phyloP scores from a whole-genome alignment of 2,797 vertebrate genomes.

The Pangasius mekongensis region DNA sequence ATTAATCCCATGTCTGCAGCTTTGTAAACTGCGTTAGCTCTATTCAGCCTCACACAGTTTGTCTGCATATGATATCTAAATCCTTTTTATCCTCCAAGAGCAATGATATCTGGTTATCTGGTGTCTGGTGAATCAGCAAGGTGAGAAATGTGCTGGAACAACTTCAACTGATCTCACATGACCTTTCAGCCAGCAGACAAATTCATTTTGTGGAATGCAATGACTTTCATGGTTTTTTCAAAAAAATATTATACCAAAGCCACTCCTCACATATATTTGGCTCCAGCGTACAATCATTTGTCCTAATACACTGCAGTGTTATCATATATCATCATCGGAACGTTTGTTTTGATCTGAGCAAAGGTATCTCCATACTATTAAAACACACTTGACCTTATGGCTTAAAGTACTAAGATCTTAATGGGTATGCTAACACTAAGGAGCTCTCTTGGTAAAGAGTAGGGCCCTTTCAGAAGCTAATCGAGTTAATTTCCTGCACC shows the following conservation, averaged over 20 bases:
- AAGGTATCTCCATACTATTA: background rate
- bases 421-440: background rate
- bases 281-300: background rate
- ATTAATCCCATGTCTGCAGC: slow-evolving; percentile 2
- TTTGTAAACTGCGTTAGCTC: background rate
- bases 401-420: background rate
- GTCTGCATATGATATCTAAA: slow-evolving; percentile 8
- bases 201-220: slow-evolving; percentile 13
- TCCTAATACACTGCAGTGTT: background rate
- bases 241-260: slow-evolving; percentile 7
- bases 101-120: slow-evolving; percentile 25
- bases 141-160: slow-evolving; percentile 4
- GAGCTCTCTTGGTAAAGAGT: background rate
- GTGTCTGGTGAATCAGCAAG: slow-evolving; percentile 11
- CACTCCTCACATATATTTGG: background rate
- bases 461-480: background rate
- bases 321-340: background rate
- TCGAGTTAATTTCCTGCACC: slow-evolving; percentile 1
- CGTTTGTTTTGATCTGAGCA: slow-evolving; percentile 3
- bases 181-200: slow-evolving; percentile 19
- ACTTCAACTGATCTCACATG: background rate
- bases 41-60: background rate
- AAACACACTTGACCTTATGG: background rate
- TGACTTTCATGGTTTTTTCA: background rate
- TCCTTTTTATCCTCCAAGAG: slow-evolving; percentile 10